Percentiles rank a stretch among this genome's conserved stretches.
phyloP scores from a whole-genome alignment of 2,113 vertebrate genomes.

The Eolophus roseicapilla region DNA sequence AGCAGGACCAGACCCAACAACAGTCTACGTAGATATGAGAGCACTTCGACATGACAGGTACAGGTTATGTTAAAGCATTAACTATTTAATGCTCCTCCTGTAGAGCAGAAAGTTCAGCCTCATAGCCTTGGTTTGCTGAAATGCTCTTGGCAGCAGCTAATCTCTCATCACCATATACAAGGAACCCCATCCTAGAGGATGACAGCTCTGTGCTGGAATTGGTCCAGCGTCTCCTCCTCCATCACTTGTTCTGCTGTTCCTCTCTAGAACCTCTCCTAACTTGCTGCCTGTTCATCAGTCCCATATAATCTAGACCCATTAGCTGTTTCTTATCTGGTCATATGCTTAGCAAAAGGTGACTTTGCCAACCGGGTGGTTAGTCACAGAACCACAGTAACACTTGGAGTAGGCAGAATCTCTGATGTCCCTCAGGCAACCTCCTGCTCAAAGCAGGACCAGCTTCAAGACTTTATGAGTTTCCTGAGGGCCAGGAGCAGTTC shows the following conservation, averaged over 20 bases:
- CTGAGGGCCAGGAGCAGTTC: background rate
- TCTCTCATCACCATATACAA: background rate
- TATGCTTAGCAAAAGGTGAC: background rate
- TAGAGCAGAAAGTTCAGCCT: background rate
- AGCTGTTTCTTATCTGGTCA: background rate
- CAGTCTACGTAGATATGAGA: conserved; percentile 95
- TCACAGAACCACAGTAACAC: background rate
- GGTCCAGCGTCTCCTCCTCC: background rate
- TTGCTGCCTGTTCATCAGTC: background rate
- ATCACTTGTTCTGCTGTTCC: background rate
- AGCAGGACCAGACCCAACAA: conserved; percentile 94
- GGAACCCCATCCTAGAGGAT: background rate
- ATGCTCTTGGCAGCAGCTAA: background rate
- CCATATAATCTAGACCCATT: background rate
- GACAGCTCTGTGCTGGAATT: background rate
- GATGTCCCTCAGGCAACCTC: background rate
- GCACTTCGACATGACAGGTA: conserved; percentile 94
- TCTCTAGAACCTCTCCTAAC: background rate
- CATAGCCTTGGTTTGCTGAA: background rate
- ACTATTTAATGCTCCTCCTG: background rate
- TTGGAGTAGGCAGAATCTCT: background rate
- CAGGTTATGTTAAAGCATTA: background rate
- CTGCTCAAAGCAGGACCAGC: background rate
- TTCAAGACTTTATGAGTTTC: background rate
- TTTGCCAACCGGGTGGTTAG: background rate